Conservation (phyloP, 2,113 vertebrate genomes). For the Esox niger region DNA sequence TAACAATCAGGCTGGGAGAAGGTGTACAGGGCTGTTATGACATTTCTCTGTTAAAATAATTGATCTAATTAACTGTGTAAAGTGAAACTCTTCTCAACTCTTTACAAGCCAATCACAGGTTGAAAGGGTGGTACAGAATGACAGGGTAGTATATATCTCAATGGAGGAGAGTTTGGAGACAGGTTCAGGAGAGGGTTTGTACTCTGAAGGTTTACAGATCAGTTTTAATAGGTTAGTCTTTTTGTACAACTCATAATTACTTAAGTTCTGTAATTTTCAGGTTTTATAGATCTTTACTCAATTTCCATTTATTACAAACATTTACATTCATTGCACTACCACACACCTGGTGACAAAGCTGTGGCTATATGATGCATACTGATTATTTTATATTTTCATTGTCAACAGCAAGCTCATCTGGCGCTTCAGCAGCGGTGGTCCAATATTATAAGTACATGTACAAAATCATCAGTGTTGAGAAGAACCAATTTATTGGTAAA, state of each 20-base stretch:
- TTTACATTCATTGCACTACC: not conserved
- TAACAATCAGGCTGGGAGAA: not conserved
- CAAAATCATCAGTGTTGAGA: conserved; percentile 2
- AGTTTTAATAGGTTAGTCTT: not conserved
- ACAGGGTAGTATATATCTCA: not conserved
- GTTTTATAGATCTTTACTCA: too few relatives aligned
- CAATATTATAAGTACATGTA: not conserved
- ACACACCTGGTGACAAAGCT: not conserved
- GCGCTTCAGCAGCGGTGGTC: not conserved
- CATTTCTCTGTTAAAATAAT: not conserved
- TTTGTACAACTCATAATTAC: not conserved
- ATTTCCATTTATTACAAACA: not conserved
- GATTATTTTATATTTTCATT: too few relatives aligned
- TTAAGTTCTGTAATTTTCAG: too few relatives aligned
- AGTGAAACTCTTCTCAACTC: not conserved
- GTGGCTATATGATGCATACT: too few relatives aligned
- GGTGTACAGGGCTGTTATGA: not conserved
- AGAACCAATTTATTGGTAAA: not conserved
- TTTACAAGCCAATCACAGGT: conserved; percentile 8
- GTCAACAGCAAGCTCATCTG: not conserved
- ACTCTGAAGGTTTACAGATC: not conserved
- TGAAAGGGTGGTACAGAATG: not conserved
- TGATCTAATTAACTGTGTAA: not conserved
- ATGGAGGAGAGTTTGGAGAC: not conserved
- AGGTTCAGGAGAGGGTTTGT: conserved; percentile 14